Evolutionary conservation across 2,888 invertebrate species (phyloP), one percentile per base, ranked within the genome.

Genomic region (Micropterix aruncella): DNA sequence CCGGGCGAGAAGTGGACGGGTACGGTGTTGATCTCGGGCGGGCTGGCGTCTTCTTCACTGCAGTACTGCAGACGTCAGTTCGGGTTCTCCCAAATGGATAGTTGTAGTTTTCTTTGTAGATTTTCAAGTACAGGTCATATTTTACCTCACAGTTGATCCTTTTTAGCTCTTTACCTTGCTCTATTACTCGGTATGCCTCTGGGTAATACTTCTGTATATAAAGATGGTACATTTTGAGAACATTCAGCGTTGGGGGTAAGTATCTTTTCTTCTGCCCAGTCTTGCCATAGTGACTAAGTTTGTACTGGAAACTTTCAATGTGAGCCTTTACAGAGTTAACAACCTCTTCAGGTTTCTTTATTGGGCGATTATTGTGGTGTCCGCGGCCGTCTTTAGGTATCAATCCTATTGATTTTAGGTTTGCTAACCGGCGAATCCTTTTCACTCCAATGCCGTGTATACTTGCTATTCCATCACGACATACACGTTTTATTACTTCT

Each of bases 391-490:
- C 38, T 12, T 38, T 38, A 5, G 38, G 38, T 38, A 38, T 38
- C 38, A 38, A 15, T 38, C 38, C 38, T 38, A 15, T 38, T 3
- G 38, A 38, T 38, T 38, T 38, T 12, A 38, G 38, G 12, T 38
- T 38, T 38, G 38, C 38, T 38, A 38, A 38, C 16, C 38, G 38
- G 12, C 38, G 38, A 38, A 38, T 38, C 38, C 38, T 38, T 38
- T 38, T 38, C 38, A 38, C 38, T 38, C 38, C 38, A 12, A 38
- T 38, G 38, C 38, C 38, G n/a, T n/a, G n/a, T 38, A 38, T 38
- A 38, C 38, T 38, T 38, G 38, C 38, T 38, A 38, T 15, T 12
- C 38, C 38, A 3, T 38, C 38, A 12, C 38, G 38, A 38, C 12
- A 38, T 38, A 38, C 38, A 16, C 38, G 12, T 38, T 38, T 5